phyloP scores from a whole-genome alignment of 2,888 invertebrate genomes.

The Agrilus biguttatus region DNA sequence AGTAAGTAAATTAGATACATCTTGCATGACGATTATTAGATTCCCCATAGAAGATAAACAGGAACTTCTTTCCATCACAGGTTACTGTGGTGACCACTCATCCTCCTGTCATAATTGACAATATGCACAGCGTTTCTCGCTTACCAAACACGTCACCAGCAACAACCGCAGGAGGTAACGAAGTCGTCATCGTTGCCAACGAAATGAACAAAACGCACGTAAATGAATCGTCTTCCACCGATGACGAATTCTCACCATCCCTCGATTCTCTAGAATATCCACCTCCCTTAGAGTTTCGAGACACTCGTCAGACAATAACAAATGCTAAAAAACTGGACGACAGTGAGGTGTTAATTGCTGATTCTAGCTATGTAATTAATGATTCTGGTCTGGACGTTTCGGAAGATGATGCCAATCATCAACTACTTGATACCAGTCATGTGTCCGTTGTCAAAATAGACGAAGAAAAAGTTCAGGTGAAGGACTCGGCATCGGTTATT shows the following conservation, averaged over 20 bases:
- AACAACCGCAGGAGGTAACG: slow-evolving; percentile 38
- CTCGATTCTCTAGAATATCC: slow-evolving; percentile 59
- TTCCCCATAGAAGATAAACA: background rate
- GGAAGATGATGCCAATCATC: slow-evolving; percentile 25
- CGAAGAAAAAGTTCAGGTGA: slow-evolving; percentile 56
- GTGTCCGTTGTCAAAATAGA: slow-evolving; percentile 86
- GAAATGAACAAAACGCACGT: slow-evolving; percentile 56
- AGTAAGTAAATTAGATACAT: slow-evolving; percentile 24
- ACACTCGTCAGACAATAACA: slow-evolving; percentile 18
- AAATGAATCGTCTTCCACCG: slow-evolving; percentile 40
- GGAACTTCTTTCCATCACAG: slow-evolving; percentile 22
- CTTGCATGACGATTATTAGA: too few relatives aligned
- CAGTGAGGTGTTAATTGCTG: slow-evolving; percentile 70
- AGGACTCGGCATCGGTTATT: slow-evolving; percentile 44
- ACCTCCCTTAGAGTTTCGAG: slow-evolving; percentile 30
- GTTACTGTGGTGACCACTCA: slow-evolving; percentile 77
- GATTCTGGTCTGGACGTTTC: slow-evolving; percentile 49
- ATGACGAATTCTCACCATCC: slow-evolving; percentile 41
- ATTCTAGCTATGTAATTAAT: slow-evolving; percentile 51
- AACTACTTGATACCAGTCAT: slow-evolving; percentile 63
- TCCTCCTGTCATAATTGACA: slow-evolving; percentile 62
- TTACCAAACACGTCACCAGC: slow-evolving; percentile 32
- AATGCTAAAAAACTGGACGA: slow-evolving; percentile 63
- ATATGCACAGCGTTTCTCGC: slow-evolving; percentile 34
- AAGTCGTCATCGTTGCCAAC: slow-evolving; percentile 68